Evolutionary conservation across 2,113 vertebrate genomes (phyloP).

Genomic region (Triplophysa rosa): DNA sequence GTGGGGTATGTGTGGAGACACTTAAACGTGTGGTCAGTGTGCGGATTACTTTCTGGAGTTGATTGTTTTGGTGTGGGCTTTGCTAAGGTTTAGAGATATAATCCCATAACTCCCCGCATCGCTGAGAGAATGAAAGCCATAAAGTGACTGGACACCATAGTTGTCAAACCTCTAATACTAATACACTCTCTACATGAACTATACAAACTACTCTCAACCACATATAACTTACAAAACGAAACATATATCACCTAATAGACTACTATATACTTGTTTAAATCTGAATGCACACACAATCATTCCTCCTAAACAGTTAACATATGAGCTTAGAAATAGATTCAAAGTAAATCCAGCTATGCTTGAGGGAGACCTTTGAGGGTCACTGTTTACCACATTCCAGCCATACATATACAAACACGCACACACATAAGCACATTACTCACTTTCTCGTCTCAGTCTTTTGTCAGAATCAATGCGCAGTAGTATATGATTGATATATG

Average conservation of each 20-base stretch:
- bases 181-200: constrained; percentile 16
- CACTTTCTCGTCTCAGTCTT: too few relatives aligned
- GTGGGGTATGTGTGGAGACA: neutral
- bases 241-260: neutral
- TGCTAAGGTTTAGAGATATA: constrained; percentile 71
- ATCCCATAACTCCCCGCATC: constrained; percentile 61
- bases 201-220: neutral
- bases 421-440: too few relatives aligned
- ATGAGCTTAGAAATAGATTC: too few relatives aligned
- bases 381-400: too few relatives aligned
- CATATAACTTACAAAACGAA: neutral
- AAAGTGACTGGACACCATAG: constrained; percentile 7
- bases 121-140: constrained; percentile 26
- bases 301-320: neutral
- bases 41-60: constrained; percentile 66
- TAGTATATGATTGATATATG: neutral
- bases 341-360: too few relatives aligned
- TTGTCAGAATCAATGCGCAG: neutral
- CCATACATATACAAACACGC: too few relatives aligned
- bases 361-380: too few relatives aligned
- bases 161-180: constrained; percentile 25
- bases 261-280: too few relatives aligned
- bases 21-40: constrained; percentile 34
- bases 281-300: neutral
- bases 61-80: constrained; percentile 76